Conservation (phyloP, 2,797 vertebrate species). For the Hydrolagus colliei region DNA sequence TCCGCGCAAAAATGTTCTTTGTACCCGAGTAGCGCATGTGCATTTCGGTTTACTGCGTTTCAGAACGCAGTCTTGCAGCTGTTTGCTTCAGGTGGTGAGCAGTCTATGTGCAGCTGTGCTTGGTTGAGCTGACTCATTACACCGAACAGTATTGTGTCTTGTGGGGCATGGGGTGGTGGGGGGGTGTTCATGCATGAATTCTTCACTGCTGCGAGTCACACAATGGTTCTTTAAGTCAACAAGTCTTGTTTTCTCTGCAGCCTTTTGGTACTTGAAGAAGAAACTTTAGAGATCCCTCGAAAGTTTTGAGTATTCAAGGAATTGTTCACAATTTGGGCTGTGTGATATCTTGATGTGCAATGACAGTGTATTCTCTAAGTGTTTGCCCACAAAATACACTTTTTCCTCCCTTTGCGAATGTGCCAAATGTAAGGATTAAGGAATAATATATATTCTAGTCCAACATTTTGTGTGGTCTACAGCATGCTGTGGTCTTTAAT, state of each 20-base stretch:
- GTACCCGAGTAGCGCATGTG: background rate
- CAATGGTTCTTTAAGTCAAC: background rate
- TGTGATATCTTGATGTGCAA: too few relatives aligned
- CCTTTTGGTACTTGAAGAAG: background rate
- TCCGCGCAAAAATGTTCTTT: background rate
- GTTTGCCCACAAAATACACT: too few relatives aligned
- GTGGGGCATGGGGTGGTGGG: too few relatives aligned
- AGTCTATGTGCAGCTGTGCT: background rate
- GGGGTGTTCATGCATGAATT: background rate
- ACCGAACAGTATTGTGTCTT: background rate
- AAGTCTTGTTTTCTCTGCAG: background rate
- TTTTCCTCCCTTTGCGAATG: too few relatives aligned
- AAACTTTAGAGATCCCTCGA: background rate
- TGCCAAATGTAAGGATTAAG: too few relatives aligned
- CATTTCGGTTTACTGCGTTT: background rate
- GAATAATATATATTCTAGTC: too few relatives aligned
- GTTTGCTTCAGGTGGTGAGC: slow-evolving; percentile 12
- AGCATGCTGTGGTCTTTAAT: too few relatives aligned
- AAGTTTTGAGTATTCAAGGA: too few relatives aligned
- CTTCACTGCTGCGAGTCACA: background rate
- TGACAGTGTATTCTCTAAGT: too few relatives aligned
- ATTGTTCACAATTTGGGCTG: too few relatives aligned
- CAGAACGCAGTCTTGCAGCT: background rate
- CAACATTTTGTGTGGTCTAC: too few relatives aligned
- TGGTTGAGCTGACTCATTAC: slow-evolving; percentile 13